Conservation (phyloP, 2,888 invertebrate genomes). For the Neelides folsomi region DNA sequence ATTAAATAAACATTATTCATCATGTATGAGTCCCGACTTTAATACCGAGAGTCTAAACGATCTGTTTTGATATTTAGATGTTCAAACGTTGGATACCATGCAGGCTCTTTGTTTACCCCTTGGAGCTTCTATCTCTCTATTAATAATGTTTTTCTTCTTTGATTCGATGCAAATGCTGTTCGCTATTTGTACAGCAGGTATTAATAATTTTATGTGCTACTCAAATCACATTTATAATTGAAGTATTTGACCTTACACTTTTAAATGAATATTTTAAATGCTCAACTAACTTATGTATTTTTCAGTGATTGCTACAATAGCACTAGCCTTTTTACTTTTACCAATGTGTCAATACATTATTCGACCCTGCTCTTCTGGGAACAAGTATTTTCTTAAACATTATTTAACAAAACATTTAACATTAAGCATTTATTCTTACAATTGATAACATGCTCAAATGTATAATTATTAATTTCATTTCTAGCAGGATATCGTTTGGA, state of each 20-base stretch:
- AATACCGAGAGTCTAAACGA: constrained; percentile 10
- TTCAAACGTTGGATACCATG: constrained; percentile 91
- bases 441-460: background rate
- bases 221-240: background rate
- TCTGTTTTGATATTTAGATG: constrained; percentile 40
- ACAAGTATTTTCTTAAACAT: constrained; percentile 42
- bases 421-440: background rate
- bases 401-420: background rate
- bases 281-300: no score
- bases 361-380: constrained; percentile 67
- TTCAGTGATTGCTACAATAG: constrained; percentile 87
- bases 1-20: no score
- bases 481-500: constrained; percentile 61
- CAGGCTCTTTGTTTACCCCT: constrained; percentile 92
- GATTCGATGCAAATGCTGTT: constrained; percentile 95
- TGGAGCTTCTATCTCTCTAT: constrained; percentile 85
- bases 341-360: constrained; percentile 95
- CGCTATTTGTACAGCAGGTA: constrained; percentile 95
- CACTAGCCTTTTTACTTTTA: constrained; percentile 84
- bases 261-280: no score
- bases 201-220: no score
- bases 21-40: background rate
- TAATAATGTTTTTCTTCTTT: constrained; percentile 98
- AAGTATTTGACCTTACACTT: constrained; percentile 1
- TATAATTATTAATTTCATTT: constrained; percentile 7